phyloP scores from a whole-genome alignment of 2,888 invertebrate species.

The Boloria euphrosyne region DNA sequence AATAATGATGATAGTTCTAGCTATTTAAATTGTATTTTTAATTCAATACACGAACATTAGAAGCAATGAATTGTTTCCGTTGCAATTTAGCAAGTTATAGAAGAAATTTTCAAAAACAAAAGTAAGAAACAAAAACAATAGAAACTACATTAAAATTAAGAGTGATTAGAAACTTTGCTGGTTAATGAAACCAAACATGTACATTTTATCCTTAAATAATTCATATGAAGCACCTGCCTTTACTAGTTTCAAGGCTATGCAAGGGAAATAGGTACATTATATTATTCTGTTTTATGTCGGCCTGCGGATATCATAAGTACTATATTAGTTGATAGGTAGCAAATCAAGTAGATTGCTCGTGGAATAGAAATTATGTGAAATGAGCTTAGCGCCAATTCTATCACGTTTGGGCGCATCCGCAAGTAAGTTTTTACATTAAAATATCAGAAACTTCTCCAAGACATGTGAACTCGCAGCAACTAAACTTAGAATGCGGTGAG shows the following conservation, averaged over 20 bases:
- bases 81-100: too few relatives aligned
- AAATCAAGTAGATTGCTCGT: constrained; percentile 54
- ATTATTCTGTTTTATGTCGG: constrained; percentile 12
- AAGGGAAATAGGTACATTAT: constrained; percentile 17
- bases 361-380: constrained; percentile 61
- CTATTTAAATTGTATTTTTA: too few relatives aligned
- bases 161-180: background rate
- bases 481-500: too few relatives aligned
- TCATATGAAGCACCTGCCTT: constrained; percentile 22
- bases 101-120: background rate
- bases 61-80: too few relatives aligned
- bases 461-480: too few relatives aligned
- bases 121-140: background rate
- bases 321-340: constrained; percentile 57
- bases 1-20: background rate
- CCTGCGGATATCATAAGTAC: constrained; percentile 47
- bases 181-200: background rate
- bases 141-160: background rate
- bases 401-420: constrained; percentile 60
- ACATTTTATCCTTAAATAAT: constrained; percentile 14
- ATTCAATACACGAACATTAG: too few relatives aligned
- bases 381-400: constrained; percentile 49
- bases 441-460: background rate
- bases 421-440: constrained; percentile 17
- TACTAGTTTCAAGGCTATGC: constrained; percentile 16